A percentile compares a stretch with the other conserved stretches of the same genome.
Evolutionary conservation across 1,140 invertebrate genomes (phyloP).

Genomic region (Dendrolimus punctatus): DNA sequence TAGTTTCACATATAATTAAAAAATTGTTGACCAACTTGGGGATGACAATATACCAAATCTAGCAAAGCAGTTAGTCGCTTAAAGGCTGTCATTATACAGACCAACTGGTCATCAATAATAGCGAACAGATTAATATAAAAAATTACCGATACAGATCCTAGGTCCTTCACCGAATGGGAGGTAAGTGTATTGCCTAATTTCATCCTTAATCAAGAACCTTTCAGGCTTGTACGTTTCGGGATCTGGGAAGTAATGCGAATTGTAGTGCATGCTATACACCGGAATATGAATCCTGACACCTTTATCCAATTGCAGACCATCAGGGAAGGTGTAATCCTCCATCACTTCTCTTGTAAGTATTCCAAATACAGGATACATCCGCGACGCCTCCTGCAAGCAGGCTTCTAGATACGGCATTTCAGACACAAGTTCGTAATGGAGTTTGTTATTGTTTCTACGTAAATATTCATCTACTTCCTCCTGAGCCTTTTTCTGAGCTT

Average conservation of each 20-base stretch:
- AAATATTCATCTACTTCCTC: constrained; percentile 71
- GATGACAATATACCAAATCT: too few relatives aligned
- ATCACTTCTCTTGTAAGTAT: constrained; percentile 21
- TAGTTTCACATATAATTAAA: too few relatives aligned
- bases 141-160: constrained; percentile 20
- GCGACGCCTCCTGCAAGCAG: constrained; percentile 24
- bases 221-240: constrained; percentile 79
- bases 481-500: constrained; percentile 60
- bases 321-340: constrained; percentile 43
- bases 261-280: constrained; percentile 37
- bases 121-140: too few relatives aligned
- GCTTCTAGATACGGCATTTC: constrained; percentile 43
- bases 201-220: constrained; percentile 70
- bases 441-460: constrained; percentile 33
- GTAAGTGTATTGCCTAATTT: constrained; percentile 21
- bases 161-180: constrained; percentile 27
- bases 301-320: constrained; percentile 27
- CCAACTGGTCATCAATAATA: too few relatives aligned
- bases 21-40: too few relatives aligned
- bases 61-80: too few relatives aligned
- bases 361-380: constrained; percentile 35
- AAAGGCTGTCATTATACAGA: too few relatives aligned
- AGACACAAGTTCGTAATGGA: constrained; percentile 44
- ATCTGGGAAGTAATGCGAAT: constrained; percentile 73
- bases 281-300: constrained; percentile 35